Evolutionary conservation across 2,113 vertebrate species (phyloP), one percentile per base, ranked within the genome.

Genomic region (Hypomesus transpacificus): DNA sequence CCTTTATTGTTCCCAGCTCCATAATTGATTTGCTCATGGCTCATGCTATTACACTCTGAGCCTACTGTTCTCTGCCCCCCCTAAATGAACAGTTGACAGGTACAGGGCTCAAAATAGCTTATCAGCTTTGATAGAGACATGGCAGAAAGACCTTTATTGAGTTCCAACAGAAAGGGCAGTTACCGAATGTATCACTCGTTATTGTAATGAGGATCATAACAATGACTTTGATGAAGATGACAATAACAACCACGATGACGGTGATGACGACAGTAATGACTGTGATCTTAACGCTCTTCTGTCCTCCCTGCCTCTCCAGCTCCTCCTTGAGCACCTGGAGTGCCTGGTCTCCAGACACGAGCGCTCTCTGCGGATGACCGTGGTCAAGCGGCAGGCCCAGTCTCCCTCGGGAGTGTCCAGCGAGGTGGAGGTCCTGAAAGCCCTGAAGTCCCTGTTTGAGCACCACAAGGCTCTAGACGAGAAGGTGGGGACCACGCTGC

Each of bases 391-490:
- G 0, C 97, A 99, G 93, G 97, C 97, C 56, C 97, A 99, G 91
- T 98, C 97, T 74, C 97, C 97, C 21, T 98, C 97, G 0, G 97
- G 97, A 26, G 97, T 99, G 62, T 99, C 97, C 88, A 99, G 97
- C 46, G 97, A 99, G 85, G 97, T 99, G 0, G 97, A 99, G 82
- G 97, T 99, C 87, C 95, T 99, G 84, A 99, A 99, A 91, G 97
- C 97, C 3, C 94, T 99, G 85, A 99, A 99, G 89, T 99, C 97
- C 80, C 89, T 99, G 79, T 99, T 99, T 87, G 97, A 99, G 85
- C 97, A 99, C 88, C 97, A 99, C 88, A 99, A 99, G 88, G 97
- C 97, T 85, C 92, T 99, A 69, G 97, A 99, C 87, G 97, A 99
- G 92, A 99, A 99, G 96, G 95, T 96, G 87, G 75, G 46, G 20